Evolutionary conservation across 1,140 invertebrate species (phyloP).

Genomic region (Halyomorpha halys): DNA sequence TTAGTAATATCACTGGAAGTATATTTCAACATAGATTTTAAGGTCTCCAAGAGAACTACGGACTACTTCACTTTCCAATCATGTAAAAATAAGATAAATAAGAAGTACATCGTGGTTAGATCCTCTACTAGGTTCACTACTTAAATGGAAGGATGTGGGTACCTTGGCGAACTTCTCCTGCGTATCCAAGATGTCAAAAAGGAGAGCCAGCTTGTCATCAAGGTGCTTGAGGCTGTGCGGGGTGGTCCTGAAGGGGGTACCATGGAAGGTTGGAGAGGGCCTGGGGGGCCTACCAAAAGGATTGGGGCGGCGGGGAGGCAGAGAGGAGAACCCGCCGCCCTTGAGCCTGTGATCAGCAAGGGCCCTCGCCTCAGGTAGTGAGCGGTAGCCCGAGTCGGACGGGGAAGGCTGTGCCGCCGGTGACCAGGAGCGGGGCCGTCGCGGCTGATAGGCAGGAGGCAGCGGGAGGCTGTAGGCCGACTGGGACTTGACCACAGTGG

Average conservation of each 20-base stretch:
- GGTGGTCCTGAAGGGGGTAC: conserved; percentile 44
- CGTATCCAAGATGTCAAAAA: conserved; percentile 67
- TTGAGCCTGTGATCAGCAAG: conserved; percentile 27
- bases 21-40: too few species aligned
- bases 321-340: conserved; percentile 36
- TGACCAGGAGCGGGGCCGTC: conserved; percentile 23
- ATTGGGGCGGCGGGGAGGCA: conserved; percentile 41
- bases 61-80: too few species aligned
- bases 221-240: conserved; percentile 48
- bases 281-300: conserved; percentile 29
- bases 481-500: conserved; percentile 28
- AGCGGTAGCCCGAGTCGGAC: conserved; percentile 35
- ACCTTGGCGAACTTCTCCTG: conserved; percentile 71
- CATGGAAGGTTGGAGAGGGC: conserved; percentile 49
- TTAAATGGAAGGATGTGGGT: conserved; percentile 21
- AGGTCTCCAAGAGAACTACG: too few species aligned
- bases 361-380: conserved; percentile 29
- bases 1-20: too few species aligned
- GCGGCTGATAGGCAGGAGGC: conserved; percentile 27
- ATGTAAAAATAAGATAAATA: too few species aligned
- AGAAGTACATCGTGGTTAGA: too few species aligned
- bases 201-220: conserved; percentile 63
- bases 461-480: conserved; percentile 26
- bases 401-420: conserved; percentile 11
- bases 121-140: too few species aligned